Evolutionary conservation across 2,113 vertebrate genomes (phyloP), one percentile per base, ranked within the genome.

Genomic region (Paraplagusia blochii): DNA sequence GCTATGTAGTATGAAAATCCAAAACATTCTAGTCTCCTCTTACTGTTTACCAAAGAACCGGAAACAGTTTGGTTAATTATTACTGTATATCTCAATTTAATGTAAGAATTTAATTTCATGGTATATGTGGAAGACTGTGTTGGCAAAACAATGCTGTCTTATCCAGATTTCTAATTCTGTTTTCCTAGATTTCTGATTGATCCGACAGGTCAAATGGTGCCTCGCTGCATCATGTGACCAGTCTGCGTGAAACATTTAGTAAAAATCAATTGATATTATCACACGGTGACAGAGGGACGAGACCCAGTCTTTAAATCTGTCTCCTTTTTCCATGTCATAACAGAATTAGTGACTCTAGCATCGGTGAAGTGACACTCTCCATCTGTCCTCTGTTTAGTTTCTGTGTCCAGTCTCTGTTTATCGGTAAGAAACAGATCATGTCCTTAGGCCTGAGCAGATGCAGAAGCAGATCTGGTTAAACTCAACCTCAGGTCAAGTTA

Each of bases 381-480:
- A 63, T 66, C 48, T 44, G 3, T 44, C 29, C 14, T 38, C 45
- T 61, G 38, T 62, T 49, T 46, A 15, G 43, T 58, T 15, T 5
- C 2, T 19, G 22, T 19, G 55, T 52, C 1, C 47, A 44, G 48
- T 3, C 8, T 38, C 44, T 44, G 52, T 60, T 74, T 85, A 74
- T 81, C 69, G 59, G 59, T 58, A 53, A 15, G 4, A 51, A 33
- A 58, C 53, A 34, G 53, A 79, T 66, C 63, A 56, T 50, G 2
- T 74, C 69, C 66, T 71, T 36, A 6, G 73, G 61, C 67, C 46
- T 38, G n/a, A 69, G 60, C 9, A 14, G 40, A 63, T 2, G 64
- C 52, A 52, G 58, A 49, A n/a, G 52, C 42, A 18, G 67, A 54
- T 83, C 76, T 83, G 80, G 62, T 69, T 45, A 77, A 52, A 9